These are phyloP conservation scores for Dasypus novemcinctus DNA, from an alignment of 2,113 vertebrate genomes.

Conservation along the genomic window DNA sequence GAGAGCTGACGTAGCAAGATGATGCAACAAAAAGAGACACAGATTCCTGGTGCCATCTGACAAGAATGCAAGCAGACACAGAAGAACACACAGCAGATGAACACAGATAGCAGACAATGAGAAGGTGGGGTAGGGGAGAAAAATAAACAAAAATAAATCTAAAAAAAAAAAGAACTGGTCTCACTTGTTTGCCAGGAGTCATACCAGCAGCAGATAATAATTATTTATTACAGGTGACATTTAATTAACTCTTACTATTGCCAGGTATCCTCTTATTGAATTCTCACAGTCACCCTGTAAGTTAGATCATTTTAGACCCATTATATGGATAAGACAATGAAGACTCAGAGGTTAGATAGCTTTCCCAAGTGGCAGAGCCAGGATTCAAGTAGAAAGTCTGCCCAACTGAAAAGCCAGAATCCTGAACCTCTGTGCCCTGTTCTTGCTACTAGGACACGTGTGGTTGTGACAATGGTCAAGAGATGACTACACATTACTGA, in stretches of 20 bases:
- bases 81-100: too few relatives aligned
- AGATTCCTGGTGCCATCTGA: too few relatives aligned
- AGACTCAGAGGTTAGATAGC: background rate
- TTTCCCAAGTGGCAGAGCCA: background rate
- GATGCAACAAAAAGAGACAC: too few relatives aligned
- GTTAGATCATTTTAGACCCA: background rate
- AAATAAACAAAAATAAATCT: too few relatives aligned
- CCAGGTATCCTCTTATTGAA: background rate
- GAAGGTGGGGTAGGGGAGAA: too few relatives aligned
- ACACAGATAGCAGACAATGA: too few relatives aligned
- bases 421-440: background rate
- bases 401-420: background rate
- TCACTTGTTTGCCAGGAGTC: background rate
- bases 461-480: background rate
- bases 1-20: too few relatives aligned
- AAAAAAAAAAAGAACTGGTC: too few relatives aligned
- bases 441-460: background rate
- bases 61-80: too few relatives aligned
- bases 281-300: background rate
- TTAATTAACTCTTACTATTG: conserved; percentile 19
- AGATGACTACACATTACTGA: background rate
- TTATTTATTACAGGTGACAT: background rate
- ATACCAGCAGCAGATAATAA: background rate
- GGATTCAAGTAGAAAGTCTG: background rate
- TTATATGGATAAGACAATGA: conserved; percentile 7